A percentile compares a stretch with the other conserved stretches of the same genome.
Conservation (phyloP, 1,140 invertebrate species). For the Drosophila paulistorum region DNA sequence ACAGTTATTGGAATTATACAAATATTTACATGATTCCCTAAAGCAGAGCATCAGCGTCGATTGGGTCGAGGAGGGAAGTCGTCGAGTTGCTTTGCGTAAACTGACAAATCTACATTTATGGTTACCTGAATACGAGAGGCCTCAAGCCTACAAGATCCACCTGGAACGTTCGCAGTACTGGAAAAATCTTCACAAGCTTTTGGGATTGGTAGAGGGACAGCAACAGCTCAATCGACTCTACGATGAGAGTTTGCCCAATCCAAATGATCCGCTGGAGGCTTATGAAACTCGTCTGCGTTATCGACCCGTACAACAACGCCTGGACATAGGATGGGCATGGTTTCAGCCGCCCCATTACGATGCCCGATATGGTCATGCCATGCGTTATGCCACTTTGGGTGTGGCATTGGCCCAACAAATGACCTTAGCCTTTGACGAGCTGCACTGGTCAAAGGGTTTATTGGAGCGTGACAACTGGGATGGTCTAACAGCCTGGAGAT, state of each 20-base stretch:
- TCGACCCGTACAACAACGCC: slow-evolving; percentile 95
- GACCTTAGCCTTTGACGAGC: slow-evolving; percentile 97
- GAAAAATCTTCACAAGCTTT: slow-evolving; percentile 58
- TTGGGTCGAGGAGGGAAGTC: slow-evolving; percentile 66
- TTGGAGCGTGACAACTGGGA: slow-evolving; percentile 92
- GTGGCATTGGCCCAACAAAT: slow-evolving; percentile 96
- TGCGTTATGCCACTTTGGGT: slow-evolving; percentile 98
- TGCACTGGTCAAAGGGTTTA: slow-evolving; percentile 95
- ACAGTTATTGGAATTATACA: slow-evolving; percentile 39
- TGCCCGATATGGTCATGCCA: slow-evolving; percentile 91
- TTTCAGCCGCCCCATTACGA: slow-evolving; percentile 97
- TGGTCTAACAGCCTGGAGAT: slow-evolving; percentile 93
- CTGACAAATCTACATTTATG: slow-evolving; percentile 43
- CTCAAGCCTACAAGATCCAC: slow-evolving; percentile 36
- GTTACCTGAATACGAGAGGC: slow-evolving; percentile 51
- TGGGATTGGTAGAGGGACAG: slow-evolving; percentile 45
- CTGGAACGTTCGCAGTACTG: slow-evolving; percentile 66
- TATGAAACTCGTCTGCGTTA: slow-evolving; percentile 61
- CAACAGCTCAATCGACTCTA: slow-evolving; percentile 39
- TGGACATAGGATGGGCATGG: slow-evolving; percentile 97
- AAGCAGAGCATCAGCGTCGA: slow-evolving; percentile 51
- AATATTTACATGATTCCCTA: slow-evolving; percentile 50
- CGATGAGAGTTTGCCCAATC: slow-evolving; percentile 37
- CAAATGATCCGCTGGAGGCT: slow-evolving; percentile 58
- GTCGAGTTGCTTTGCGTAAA: slow-evolving; percentile 56